A percentile compares a stretch with the other conserved stretches of the same genome.
Evolutionary conservation across 2,113 vertebrate species (phyloP).

Genomic region (Myrmecophaga tridactyla): DNA sequence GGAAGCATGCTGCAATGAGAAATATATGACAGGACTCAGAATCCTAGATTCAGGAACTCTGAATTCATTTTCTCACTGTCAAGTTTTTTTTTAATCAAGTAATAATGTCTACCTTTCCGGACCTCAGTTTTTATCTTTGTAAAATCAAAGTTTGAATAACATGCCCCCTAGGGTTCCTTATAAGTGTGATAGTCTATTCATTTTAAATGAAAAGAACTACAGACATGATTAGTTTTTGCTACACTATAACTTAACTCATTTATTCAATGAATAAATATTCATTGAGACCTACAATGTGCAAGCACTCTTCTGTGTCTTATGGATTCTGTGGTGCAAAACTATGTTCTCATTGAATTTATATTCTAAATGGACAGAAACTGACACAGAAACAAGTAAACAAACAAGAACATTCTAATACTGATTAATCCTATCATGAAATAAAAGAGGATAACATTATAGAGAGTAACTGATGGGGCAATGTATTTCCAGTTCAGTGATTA

Average conservation of each 20-base stretch:
- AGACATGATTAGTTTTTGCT: not conserved
- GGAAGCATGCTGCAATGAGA: not conserved
- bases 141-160: not conserved
- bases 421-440: not conserved
- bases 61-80: not conserved
- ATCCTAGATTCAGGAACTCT: not conserved
- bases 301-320: not conserved
- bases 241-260: not conserved
- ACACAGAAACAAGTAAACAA: not conserved
- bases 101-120: not conserved
- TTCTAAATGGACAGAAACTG: not conserved
- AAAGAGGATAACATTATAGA: no score
- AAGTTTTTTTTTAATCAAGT: not conserved
- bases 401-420: not conserved
- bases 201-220: constrained; percentile 31
- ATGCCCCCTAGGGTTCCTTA: not conserved
- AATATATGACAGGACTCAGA: not conserved
- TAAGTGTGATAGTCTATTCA: not conserved
- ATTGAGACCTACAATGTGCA: not conserved
- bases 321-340: not conserved
- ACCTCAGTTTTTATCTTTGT: not conserved
- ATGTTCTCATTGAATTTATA: not conserved
- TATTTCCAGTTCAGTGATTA: not conserved
- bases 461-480: not conserved
- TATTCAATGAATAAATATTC: not conserved